Base-by-base conservation (phyloP, 2,888 invertebrate genomes). In the Stenichneumon culpator region DNA sequence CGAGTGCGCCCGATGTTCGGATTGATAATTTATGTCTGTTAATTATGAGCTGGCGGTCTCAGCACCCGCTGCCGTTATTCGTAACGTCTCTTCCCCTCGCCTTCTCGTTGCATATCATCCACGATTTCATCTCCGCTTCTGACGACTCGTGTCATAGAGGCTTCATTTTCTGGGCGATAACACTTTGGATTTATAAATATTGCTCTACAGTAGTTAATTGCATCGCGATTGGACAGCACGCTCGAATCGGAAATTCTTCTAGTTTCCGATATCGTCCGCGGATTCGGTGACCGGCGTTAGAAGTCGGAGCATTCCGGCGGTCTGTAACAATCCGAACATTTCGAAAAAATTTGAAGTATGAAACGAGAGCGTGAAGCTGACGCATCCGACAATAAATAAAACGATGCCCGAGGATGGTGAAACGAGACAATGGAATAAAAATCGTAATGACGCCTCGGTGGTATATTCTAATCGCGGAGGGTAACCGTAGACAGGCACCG, bases 1-100 rank as follows among this genome's bases (percentile, higher is more conserved):
- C 44, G 44, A 47, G 44, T 47, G 44, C 44, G 44, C 44, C 93
- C 92, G 90, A 93, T 91, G 92, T 89, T 92, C 92, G 90, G 92
- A 93, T 93, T 93, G 92, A 93, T 93, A 93, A 93, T 93, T 93
- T 93, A 93, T 93, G 93, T 89, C 92, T 89, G 93, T 93, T 93
- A 93, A 93, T 93, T 93, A 93, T 93, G 92, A 92, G 88, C 90
- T 86, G 91, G 90, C 90, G 92, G 93, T 91, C 88, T 90, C 86
- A 70, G 79, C 75, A 54, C 79, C 73, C 82, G 75, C 75, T 72
- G 79, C 67, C 77, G 60, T 83, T 78, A 77, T 79, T 74, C 79
- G 79, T 72, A 73, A 52, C 57, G 47, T 28, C 50, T 25, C n/a
- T 28, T 25, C 4, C 57, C 11, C 57, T 25, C 25, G 1, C 60